phyloP scores from a whole-genome alignment of 2,113 vertebrate genomes.

The Microcebus lehilahytsara region DNA sequence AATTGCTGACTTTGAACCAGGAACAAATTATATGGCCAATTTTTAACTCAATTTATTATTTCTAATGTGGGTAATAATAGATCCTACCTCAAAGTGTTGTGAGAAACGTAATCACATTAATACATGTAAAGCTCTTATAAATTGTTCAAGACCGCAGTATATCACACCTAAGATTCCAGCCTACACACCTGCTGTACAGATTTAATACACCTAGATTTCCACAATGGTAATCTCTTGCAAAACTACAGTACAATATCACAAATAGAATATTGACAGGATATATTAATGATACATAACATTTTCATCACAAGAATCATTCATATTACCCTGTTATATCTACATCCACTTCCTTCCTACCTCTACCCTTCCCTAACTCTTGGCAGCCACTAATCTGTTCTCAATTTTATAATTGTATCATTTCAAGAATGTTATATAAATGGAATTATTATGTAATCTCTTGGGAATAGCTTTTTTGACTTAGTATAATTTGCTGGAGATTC shows the following conservation, averaged over 20 bases:
- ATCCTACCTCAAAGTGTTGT: background rate
- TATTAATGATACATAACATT: background rate
- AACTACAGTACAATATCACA: background rate
- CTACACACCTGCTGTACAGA: background rate
- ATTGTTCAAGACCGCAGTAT: background rate
- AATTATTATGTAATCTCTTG: background rate
- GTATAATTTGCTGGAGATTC: background rate
- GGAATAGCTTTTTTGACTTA: background rate
- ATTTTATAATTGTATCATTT: background rate
- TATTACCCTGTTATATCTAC: background rate
- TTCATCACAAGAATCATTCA: background rate
- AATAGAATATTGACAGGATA: background rate
- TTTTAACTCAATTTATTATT: background rate
- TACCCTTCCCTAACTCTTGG: background rate
- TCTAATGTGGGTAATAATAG: background rate
- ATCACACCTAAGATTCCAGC: background rate
- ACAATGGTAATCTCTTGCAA: background rate
- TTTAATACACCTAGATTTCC: background rate
- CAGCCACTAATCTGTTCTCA: background rate
- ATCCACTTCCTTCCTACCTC: background rate
- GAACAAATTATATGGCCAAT: background rate
- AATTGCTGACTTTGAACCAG: background rate
- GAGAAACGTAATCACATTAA: background rate
- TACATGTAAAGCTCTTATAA: background rate
- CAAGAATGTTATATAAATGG: background rate